Percentiles rank a stretch among this genome's conserved stretches.
phyloP scores from a whole-genome alignment of 2,888 invertebrate species.

The Erebia ligea region DNA sequence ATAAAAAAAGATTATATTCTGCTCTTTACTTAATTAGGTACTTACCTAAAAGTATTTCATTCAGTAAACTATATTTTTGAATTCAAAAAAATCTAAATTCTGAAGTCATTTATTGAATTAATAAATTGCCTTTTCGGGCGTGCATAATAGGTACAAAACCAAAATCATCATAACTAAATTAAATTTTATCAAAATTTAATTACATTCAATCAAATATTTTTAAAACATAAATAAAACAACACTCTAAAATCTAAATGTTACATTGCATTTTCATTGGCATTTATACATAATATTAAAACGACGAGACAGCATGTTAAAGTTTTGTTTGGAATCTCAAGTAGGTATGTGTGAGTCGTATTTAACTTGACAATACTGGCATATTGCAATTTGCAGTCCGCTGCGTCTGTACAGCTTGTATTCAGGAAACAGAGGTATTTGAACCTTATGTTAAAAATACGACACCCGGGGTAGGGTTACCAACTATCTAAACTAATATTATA shows the following conservation, averaged over 20 bases:
- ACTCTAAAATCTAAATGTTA: not conserved
- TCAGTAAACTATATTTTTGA: too few relatives aligned
- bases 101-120: too few relatives aligned
- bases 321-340: slow-evolving; percentile 1
- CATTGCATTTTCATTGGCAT: not conserved
- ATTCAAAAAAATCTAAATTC: too few relatives aligned
- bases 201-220: too few relatives aligned
- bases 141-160: too few relatives aligned
- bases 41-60: too few relatives aligned
- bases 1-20: too few relatives aligned
- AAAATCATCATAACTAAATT: too few relatives aligned
- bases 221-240: not conserved
- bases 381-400: not conserved
- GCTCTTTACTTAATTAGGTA: too few relatives aligned
- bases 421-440: slow-evolving; percentile 10
- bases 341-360: not conserved
- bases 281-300: not conserved
- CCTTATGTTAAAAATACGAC: not conserved
- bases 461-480: not conserved
- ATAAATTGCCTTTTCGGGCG: too few relatives aligned
- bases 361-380: not conserved
- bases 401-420: not conserved
- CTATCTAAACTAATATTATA: too few relatives aligned
- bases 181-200: too few relatives aligned
- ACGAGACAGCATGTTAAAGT: not conserved